phyloP scores from a whole-genome alignment of 2,888 invertebrate species.

The Phoenoteleia sp. region DNA sequence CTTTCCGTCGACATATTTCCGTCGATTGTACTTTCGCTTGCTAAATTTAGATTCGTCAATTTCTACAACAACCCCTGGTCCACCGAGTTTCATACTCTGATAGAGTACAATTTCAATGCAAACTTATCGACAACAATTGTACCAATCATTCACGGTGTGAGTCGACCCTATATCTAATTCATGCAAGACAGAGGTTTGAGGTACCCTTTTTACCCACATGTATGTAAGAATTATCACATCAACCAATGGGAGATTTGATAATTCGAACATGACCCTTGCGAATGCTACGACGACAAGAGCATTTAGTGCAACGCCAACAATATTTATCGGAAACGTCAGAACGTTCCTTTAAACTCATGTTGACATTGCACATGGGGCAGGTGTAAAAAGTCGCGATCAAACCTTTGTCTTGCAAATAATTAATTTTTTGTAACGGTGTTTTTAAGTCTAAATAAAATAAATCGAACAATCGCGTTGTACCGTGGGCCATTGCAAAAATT shows the following conservation, averaged over 20 bases:
- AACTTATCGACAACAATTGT: conserved; percentile 57
- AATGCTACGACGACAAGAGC: conserved; percentile 3
- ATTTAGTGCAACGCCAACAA: conserved; percentile 38
- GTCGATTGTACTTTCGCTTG: conserved; percentile 11
- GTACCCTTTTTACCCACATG: neutral
- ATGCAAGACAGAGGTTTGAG: neutral
- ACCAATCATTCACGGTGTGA: conserved; percentile 45
- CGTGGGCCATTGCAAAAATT: no score
- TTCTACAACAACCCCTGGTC: conserved; percentile 52
- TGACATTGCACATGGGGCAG: conserved; percentile 25
- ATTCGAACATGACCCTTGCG: conserved; percentile 12
- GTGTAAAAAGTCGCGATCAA: neutral
- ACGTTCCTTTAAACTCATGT: neutral
- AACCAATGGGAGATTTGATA: neutral
- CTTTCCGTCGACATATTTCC: conserved; percentile 44
- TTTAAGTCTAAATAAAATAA: neutral
- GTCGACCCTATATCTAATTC: neutral
- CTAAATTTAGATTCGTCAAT: no score
- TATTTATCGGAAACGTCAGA: conserved; percentile 36
- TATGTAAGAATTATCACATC: conserved; percentile 4
- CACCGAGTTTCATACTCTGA: conserved; percentile 59
- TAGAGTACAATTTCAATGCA: conserved; percentile 28
- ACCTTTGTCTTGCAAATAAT: neutral
- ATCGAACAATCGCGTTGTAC: neutral
- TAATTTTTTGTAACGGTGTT: neutral